phyloP scores from a whole-genome alignment of 35 echinoderm and acorn worm species.

The Acanthaster planci region DNA sequence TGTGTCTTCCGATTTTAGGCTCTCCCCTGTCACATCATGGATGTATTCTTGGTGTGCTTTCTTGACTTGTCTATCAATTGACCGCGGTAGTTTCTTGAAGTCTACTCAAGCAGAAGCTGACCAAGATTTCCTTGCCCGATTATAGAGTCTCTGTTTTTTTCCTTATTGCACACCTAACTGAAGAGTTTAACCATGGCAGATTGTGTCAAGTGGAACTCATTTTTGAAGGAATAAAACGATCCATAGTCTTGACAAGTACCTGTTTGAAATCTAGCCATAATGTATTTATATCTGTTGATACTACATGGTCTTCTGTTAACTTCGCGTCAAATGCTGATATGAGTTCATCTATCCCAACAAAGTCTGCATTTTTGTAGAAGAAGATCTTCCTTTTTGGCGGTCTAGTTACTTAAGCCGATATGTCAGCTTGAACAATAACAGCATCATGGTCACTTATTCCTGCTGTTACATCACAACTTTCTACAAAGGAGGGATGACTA shows the following conservation, averaged over 20 bases:
- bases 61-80: conserved; percentile 2
- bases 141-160: background rate
- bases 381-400: background rate
- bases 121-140: background rate
- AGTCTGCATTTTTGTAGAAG: background rate
- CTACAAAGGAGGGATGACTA: conserved; percentile 39
- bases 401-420: background rate
- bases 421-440: background rate
- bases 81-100: background rate
- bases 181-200: background rate
- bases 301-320: background rate
- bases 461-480: background rate
- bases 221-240: background rate
- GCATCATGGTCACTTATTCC: conserved; percentile 50
- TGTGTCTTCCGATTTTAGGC: conserved; percentile 1
- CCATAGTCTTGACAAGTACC: background rate
- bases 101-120: background rate
- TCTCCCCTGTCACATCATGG: background rate
- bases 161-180: background rate
- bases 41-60: background rate
- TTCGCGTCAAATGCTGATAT: background rate
- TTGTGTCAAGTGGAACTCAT: background rate
- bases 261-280: background rate
- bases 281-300: background rate
- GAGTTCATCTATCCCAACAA: background rate